phyloP scores from a whole-genome alignment of 1,140 invertebrate species.

The Cotesia glomerata region DNA sequence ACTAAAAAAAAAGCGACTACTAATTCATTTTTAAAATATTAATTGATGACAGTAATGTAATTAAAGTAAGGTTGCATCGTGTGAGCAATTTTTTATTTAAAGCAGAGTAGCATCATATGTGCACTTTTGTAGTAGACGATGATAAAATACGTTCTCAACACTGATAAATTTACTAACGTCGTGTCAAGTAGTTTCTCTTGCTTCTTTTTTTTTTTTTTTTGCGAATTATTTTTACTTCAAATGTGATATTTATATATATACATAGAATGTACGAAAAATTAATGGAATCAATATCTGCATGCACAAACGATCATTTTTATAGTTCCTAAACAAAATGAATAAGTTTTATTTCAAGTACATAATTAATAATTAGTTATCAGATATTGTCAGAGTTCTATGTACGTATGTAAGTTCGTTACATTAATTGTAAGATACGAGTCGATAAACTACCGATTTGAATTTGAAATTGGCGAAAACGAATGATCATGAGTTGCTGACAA shows the following conservation, averaged over 20 bases:
- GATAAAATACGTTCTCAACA: constrained; percentile 24
- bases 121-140: constrained; percentile 22
- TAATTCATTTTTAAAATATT: background rate
- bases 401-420: no score
- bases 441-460: background rate
- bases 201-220: constrained; percentile 18
- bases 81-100: background rate
- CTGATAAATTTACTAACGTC: constrained; percentile 31
- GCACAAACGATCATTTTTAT: background rate
- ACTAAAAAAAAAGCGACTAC: no score
- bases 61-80: background rate
- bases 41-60: background rate
- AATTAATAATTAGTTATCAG: background rate
- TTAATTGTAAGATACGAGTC: background rate
- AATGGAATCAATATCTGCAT: no score
- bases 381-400: background rate
- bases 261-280: no score
- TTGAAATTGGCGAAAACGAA: background rate
- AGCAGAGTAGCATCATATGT: constrained; percentile 4
- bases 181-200: constrained; percentile 13
- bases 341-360: background rate
- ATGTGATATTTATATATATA: constrained; percentile 31
- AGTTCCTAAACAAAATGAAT: background rate
- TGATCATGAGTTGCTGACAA: background rate
- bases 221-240: constrained; percentile 35